A percentile compares a stretch with the other conserved stretches of the same genome.
Evolutionary conservation across 2,113 vertebrate species (phyloP).

Genomic region (Taxidea taxus): DNA sequence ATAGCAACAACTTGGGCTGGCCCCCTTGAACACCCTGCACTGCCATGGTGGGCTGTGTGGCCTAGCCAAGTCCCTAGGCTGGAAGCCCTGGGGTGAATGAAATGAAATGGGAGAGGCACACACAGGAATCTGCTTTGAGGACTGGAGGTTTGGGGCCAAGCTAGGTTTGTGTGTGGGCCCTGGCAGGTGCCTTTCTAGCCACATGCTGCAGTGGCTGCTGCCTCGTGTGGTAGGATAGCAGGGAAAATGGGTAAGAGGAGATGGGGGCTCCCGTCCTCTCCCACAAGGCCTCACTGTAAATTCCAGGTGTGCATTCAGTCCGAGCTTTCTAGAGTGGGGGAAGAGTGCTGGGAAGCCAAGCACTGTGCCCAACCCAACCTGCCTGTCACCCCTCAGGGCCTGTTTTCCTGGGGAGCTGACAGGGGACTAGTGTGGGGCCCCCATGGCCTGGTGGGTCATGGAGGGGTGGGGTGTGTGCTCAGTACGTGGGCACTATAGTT

Average conservation of each 20-base stretch:
- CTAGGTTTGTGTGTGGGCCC: neutral
- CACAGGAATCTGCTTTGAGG: neutral
- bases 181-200: neutral
- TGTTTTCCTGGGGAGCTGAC: neutral
- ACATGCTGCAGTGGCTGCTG: neutral
- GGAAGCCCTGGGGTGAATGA: neutral
- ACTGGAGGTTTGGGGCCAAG: neutral
- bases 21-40: neutral
- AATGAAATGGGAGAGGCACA: neutral
- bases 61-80: neutral
- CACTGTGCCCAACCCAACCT: neutral
- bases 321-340: neutral
- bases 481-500: neutral
- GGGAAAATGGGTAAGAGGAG: neutral
- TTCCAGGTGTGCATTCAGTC: neutral
- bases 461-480: neutral
- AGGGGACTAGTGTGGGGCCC: neutral
- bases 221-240: neutral
- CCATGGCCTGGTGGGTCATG: neutral
- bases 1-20: neutral
- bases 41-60: neutral
- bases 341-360: neutral
- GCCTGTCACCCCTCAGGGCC: neutral
- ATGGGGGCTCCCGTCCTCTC: rapidly evolving
- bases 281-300: neutral